Base-by-base conservation (phyloP, 2,113 vertebrate genomes). In the Acrocephalus arundinaceus region DNA sequence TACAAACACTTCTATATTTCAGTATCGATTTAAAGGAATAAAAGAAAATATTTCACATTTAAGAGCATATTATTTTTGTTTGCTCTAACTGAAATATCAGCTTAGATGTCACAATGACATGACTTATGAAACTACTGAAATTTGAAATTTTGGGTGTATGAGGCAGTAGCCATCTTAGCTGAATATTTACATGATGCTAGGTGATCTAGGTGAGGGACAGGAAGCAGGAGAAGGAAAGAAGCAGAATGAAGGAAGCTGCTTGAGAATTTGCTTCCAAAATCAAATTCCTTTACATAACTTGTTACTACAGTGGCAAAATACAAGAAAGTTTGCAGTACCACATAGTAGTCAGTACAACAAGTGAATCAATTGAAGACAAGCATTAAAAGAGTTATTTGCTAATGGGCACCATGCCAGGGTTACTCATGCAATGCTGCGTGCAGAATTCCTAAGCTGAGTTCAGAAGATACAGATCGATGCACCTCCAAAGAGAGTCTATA, bases 401-500 rank as follows among this genome's bases (percentile, higher is more conserved):
- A 98, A 97, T 98, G 98, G 98, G 98, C 98, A 98, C 93, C 89
- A 96, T 97, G 98, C 98, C 98, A 98, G 97, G 93, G 97, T 97
- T 97, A 96, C 97, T 98, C 97, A 98, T 97, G 97, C 97, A 98
- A 97, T 93, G 97, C 97, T 97, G 98, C 97, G 95, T 97, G 97
- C 94, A 98, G 98, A 98, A 98, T 98, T 98, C 97, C 98, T 98
- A 98, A 98, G 95, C 97, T 96, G 97, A 97, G 97, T 98, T 98
- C 98, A 98, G 98, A 98, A 98, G 98, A 98, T 97, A 98, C 97
- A 98, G 98, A 98, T 98, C 98, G 97, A 99, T 98, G 98, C 97
- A 97, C 96, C 97, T 98, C 98, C 97, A 98, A 98, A 98, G 97
- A 98, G 97, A 98, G 97, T 97, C 98, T 98, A 98, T 97, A 98